These are phyloP conservation scores for Drosophila mayri DNA, from an alignment of 1,140 invertebrate species.

Conservation along the genomic window DNA sequence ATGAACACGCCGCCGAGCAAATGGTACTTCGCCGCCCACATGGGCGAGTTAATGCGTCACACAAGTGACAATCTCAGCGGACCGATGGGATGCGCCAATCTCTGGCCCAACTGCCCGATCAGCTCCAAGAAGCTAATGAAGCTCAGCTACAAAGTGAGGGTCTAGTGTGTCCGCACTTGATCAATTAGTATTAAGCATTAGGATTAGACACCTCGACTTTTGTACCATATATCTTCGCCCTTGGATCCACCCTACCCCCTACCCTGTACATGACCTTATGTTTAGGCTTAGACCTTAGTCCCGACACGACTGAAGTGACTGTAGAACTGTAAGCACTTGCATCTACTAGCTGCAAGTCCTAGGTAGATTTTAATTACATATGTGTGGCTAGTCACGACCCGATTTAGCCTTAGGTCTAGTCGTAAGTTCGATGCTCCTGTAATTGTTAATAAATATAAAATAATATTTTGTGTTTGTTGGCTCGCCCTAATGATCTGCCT, in stretches of 20 bases:
- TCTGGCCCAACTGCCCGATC: conserved; percentile 84
- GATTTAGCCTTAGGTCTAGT: conserved; percentile 33
- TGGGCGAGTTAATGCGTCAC: conserved; percentile 90
- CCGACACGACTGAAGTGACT: conserved; percentile 50
- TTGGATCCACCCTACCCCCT: conserved; percentile 8
- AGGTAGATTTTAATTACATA: conserved; percentile 23
- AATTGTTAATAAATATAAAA: conserved; percentile 42
- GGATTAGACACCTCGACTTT: conserved; percentile 36
- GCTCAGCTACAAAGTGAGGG: conserved; percentile 79
- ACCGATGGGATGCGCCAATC: conserved; percentile 83
- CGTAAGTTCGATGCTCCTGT: conserved; percentile 42
- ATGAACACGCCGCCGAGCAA: conserved; percentile 87
- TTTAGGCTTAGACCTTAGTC: conserved; percentile 22
- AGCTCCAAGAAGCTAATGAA: conserved; percentile 84
- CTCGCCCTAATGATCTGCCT: conserved; percentile 21
- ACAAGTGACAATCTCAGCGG: conserved; percentile 78
- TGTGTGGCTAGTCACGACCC: conserved; percentile 45
- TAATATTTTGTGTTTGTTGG: conserved; percentile 16
- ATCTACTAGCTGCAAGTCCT: conserved; percentile 32
- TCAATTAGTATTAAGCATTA: conserved; percentile 43
- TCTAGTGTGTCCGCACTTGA: conserved; percentile 40
- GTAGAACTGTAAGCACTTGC: conserved; percentile 25
- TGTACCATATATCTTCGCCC: conserved; percentile 64
- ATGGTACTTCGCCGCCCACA: conserved; percentile 93
- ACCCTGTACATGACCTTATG: conserved; percentile 24